Conservation (phyloP, 2,888 invertebrate species). For the Pandemis corylana region DNA sequence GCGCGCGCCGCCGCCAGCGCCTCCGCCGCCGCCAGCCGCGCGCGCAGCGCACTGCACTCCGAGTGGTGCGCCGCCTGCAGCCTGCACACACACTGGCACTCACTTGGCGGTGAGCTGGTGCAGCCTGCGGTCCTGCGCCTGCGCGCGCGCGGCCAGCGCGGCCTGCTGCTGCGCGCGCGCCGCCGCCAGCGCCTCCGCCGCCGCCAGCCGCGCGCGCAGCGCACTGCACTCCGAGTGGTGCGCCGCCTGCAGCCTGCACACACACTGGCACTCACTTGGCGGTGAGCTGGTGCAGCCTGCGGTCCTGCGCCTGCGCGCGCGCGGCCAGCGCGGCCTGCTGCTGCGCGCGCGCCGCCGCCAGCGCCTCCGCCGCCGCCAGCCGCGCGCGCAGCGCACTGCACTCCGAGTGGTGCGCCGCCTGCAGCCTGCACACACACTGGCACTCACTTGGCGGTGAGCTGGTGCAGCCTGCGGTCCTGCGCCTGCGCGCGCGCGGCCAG, state of each 20-base stretch:
- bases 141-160: slow-evolving; percentile 68
- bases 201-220: no score
- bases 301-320: not conserved
- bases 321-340: no score
- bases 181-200: slow-evolving; percentile 19
- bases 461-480: not conserved
- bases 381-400: no score
- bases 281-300: not conserved
- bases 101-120: slow-evolving; percentile 76
- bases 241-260: no score
- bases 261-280: not conserved
- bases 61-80: no score
- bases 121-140: slow-evolving; percentile 88
- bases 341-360: slow-evolving; percentile 41
- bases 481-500: not conserved
- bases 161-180: slow-evolving; percentile 34
- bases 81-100: not conserved
- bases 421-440: no score
- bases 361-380: no score
- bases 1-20: slow-evolving; percentile 67
- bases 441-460: not conserved
- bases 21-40: slow-evolving; percentile 78
- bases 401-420: no score
- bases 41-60: no score
- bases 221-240: no score